Evolutionary conservation across 2,888 invertebrate species (phyloP), one percentile per base, ranked within the genome.

Genomic region (Rhamphomyia laevipes): DNA sequence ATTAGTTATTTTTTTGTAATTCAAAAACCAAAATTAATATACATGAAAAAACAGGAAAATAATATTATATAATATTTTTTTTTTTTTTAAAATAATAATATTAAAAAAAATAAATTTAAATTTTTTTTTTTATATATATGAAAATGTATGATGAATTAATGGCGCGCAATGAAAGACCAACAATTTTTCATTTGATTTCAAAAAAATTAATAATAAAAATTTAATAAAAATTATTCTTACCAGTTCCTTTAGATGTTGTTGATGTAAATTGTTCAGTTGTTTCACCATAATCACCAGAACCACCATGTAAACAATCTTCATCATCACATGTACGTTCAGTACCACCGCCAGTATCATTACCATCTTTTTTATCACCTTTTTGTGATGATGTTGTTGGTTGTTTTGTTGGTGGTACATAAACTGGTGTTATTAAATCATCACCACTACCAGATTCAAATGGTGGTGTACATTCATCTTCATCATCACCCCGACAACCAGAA

Each of bases 351-450:
- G 53, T 56, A 27, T 55, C 54, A 27, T 51, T 55, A 16, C 52
- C 55, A 47, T 50, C 55, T 37, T 48, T 53, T 47, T 60, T 62
- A 40, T 61, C 61, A 2, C 56, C 48, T 62, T 68, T 2, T 65
- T 65, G 46, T 69, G 61, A 59, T 45, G 66, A 60, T 33, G 72
- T 77, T 2, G 82, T 80, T 11, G 83, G 82, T 13, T 85, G 85
- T 58, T 78, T 76, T 31, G 84, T 82, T 2, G 89, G 84, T 1
- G 89, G 88, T 13, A 90, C 85, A 66, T 90, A 91, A 2, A 93
- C 90, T 0, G 94, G 92, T 1, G 91, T 93, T 57, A 94, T 91
- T 49, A 95, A 78, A 65, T 93, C 93, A 65, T 94, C 93, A 55
- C 89, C 89, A 40, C 87, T 85, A 11, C 86, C 87, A 2, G 83